Base-by-base conservation (phyloP, 1,140 invertebrate genomes). In the Chironomus tepperi region DNA sequence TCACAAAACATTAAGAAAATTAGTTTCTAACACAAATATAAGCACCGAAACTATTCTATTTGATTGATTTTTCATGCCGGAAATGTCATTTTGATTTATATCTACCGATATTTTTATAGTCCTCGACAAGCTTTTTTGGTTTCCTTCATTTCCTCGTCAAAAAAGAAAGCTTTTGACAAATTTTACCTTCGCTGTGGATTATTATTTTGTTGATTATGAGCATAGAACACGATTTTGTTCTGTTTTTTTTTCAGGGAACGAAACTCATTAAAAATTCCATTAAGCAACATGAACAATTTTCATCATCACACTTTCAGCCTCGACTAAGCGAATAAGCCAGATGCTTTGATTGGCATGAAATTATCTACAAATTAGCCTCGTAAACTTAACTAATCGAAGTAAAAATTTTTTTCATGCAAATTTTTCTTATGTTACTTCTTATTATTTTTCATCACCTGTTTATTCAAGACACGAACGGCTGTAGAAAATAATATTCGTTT, bases 71-170 rank as follows among this genome's bases (percentile, higher is more conserved):
- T 57, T 57, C 47, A 57, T 57, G 47, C 47, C 47, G 47, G 47
- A 57, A 57, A 57, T 57, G 47, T 57, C 47, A 57, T n/a, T 57
- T 57, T 57, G 47, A 57, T 57, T 57, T 57, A 57, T 57, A 57
- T 57, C 47, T 57, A 1, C 24, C 24, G 24, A 34, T 57, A 57
- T 57, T 57, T 57, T 34, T 34, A 34, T 5, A 34, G 24, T 34
- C 24, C 24, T 2, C 24, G 24, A 34, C 24, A 34, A 34, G 24
- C 24, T 34, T 34, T 34, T 57, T 57, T 57, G 47, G 47, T 57
- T 57, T 47, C 43, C 15, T 47, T 47, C 15, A 47, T 47, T 47
- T 15, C 43, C 15, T 47, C n/a, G 12, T 57, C 3, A 5, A 47
- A 47, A 5, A 47, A 47, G 15, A 47, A 47, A 57, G 47, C n/a